Percentiles rank a stretch among this genome's conserved stretches.
phyloP scores from a whole-genome alignment of 2,113 vertebrate genomes.

The Lophotis ruficrista region DNA sequence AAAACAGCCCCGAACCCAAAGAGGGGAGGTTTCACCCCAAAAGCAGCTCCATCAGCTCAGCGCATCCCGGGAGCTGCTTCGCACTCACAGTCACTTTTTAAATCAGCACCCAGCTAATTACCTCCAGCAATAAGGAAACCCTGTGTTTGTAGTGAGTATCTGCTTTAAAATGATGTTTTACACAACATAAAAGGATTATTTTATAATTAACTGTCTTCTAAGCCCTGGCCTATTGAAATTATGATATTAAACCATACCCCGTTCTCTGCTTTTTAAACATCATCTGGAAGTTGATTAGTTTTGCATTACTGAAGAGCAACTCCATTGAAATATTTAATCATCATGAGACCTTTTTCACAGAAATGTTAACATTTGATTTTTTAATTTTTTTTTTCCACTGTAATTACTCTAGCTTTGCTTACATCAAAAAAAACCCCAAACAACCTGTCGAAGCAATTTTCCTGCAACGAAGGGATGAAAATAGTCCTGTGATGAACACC shows the following conservation, averaged over 20 bases:
- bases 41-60: neutral
- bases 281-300: conserved; percentile 58
- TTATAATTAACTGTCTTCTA: conserved; percentile 54
- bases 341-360: conserved; percentile 26
- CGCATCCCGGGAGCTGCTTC: neutral
- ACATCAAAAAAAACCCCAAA: neutral
- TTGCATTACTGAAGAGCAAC: conserved; percentile 50
- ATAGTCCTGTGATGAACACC: conserved; percentile 37
- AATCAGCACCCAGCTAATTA: neutral
- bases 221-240: conserved; percentile 24
- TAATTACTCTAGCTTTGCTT: conserved; percentile 51
- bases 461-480: neutral
- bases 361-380: conserved; percentile 2
- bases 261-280: conserved; percentile 33
- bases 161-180: conserved; percentile 30
- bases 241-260: neutral
- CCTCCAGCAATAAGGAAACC: conserved; percentile 13
- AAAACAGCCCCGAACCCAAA: neutral
- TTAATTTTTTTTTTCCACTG: accelerated
- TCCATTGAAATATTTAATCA: conserved; percentile 51
- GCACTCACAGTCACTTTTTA: accelerated
- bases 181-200: conserved; percentile 57
- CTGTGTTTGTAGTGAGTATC: neutral
- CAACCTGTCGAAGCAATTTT: neutral
- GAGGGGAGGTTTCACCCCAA: neutral